Evolutionary conservation across 92 coral and sea anemone species (phyloP).

Genomic region (Zoanthus solanderi): DNA sequence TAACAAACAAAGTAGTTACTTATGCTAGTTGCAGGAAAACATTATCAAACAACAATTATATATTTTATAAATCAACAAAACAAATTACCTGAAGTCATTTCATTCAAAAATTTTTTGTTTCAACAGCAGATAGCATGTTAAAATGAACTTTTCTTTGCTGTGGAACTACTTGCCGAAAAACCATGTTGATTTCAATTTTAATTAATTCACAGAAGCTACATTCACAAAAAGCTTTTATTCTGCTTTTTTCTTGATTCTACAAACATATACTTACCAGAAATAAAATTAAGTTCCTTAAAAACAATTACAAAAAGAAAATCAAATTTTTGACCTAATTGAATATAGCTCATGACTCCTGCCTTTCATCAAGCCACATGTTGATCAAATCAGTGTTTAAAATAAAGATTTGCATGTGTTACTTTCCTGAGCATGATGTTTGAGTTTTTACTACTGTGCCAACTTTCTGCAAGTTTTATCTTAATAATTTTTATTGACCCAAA

Average conservation of each 20-base stretch:
- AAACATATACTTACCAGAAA: not conserved
- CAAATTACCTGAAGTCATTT: not conserved
- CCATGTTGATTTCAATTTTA: constrained; percentile 8
- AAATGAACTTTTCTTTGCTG: not conserved
- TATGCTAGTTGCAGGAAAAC: not conserved
- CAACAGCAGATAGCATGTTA: not conserved
- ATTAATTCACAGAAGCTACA: not conserved
- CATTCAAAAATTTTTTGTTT: not conserved
- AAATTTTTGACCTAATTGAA: not conserved
- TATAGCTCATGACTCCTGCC: not conserved
- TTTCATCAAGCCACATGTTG: no score
- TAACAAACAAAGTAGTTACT: not conserved
- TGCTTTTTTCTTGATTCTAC: not conserved
- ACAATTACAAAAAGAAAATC: no score
- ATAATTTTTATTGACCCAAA: constrained; percentile 10
- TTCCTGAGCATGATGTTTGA: not conserved
- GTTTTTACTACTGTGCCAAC: not conserved
- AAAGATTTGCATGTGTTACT: not conserved
- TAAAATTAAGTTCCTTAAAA: no score
- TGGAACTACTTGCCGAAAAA: not conserved
- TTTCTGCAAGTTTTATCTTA: constrained; percentile 3
- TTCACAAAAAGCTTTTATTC: not conserved
- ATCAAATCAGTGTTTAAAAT: not conserved
- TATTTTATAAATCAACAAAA: no score
- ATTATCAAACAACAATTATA: no score